These are phyloP conservation scores for Antitype chi DNA, from an alignment of 2,888 invertebrate species.

Conservation along the genomic window DNA sequence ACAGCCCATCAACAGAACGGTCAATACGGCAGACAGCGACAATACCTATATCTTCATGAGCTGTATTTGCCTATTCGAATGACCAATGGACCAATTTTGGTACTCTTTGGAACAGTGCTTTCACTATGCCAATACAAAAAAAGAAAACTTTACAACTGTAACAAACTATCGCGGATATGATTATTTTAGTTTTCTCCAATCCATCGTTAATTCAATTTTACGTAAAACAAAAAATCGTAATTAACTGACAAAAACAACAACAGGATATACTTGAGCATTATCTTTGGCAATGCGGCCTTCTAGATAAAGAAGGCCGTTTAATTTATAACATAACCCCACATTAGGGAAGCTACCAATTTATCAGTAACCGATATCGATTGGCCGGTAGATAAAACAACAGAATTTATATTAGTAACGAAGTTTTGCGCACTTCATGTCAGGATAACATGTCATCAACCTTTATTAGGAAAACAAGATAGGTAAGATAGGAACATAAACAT, in stretches of 20 bases:
- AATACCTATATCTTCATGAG: background rate
- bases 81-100: background rate
- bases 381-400: conserved; percentile 37
- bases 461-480: background rate
- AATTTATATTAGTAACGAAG: conserved; percentile 27
- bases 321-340: conserved; percentile 53
- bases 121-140: background rate
- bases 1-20: background rate
- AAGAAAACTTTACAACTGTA: too few relatives aligned
- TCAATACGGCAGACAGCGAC: background rate
- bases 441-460: background rate
- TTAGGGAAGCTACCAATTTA: conserved; percentile 56
- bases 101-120: too few relatives aligned
- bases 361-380: conserved; percentile 56
- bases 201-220: background rate
- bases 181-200: background rate
- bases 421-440: conserved; percentile 28
- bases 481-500: background rate
- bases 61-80: background rate
- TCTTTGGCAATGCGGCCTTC: conserved; percentile 39
- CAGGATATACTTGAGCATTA: conserved; percentile 43
- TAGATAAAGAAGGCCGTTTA: conserved; percentile 56
- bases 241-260: conserved; percentile 27
- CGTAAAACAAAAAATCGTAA: background rate
- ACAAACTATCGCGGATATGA: background rate